Base-by-base conservation (phyloP, 2,888 invertebrate genomes). In the Iphiclides podalirius region DNA sequence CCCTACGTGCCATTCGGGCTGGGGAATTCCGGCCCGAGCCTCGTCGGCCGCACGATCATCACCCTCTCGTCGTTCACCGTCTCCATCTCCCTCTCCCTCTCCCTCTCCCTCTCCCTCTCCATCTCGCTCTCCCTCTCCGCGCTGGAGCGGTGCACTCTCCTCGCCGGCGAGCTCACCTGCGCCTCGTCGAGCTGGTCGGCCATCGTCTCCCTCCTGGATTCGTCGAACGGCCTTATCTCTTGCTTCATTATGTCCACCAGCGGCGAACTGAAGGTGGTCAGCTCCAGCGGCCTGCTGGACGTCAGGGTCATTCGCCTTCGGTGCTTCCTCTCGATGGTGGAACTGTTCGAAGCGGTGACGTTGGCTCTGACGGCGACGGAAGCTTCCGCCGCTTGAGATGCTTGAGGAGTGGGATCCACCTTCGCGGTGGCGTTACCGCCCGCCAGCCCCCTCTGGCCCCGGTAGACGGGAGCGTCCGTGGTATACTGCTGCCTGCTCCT, bases 91-190 rank as follows among this genome's bases (percentile, higher is more conserved):
- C 68, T 75, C 0, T 69, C 65, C 15, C 47, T 47, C 6, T 20
- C 20, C 6, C 6, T 20, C 4, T 20, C 6, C 20, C 20, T 20
- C 20, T 20, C 20, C 6, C 20, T 20, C 6, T 20, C 20, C 6
- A 4, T 6, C 20, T 3, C 4, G 6, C 20, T 20, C 20, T 20
- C 20, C 46, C 60, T 74, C 60, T 88, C 87, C 3, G 75, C 78
- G 46, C 87, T 87, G 1, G 88, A 87, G 67, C 87, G 73, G 23
- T 86, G 79, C 56, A 86, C 77, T 45, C 87, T 67, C 62, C 64
- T 75, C 0, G 83, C 67, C 40, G 84, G 77, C 1, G 75, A 68
- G 11, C 61, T 57, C 39, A 67, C 62, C 53, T 66, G 66, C 6
- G 67, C 59, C 23, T 71, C 69, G 13, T 78, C 74, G 46, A 83